Percentiles rank a stretch among this genome's conserved stretches.
phyloP scores from a whole-genome alignment of 2,797 vertebrate genomes.

The Anguilla pacifica region DNA sequence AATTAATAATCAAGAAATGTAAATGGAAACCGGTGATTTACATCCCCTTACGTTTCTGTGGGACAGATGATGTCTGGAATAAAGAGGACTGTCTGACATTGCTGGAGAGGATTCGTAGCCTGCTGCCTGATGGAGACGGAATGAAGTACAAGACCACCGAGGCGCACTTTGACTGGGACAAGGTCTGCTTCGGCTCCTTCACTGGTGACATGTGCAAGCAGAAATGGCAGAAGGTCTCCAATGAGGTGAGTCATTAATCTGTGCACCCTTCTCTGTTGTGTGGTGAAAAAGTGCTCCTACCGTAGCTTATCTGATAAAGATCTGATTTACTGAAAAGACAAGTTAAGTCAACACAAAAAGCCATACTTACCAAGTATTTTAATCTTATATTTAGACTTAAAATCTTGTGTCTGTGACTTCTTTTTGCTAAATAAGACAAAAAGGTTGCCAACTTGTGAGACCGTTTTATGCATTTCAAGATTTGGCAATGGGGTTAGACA shows the following conservation, averaged over 20 bases:
- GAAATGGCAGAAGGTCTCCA: slow-evolving; percentile 77
- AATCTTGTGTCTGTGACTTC: too few relatives aligned
- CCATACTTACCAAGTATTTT: too few relatives aligned
- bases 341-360: too few relatives aligned
- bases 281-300: neutral
- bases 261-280: neutral
- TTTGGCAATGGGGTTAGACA: too few relatives aligned
- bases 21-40: too few relatives aligned
- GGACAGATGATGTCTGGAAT: slow-evolving; percentile 71
- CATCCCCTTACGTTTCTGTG: too few relatives aligned
- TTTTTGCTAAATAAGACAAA: too few relatives aligned
- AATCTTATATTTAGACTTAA: too few relatives aligned
- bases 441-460: too few relatives aligned
- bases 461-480: too few relatives aligned
- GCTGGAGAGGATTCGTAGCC: slow-evolving; percentile 74
- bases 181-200: slow-evolving; percentile 72
- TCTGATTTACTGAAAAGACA: too few relatives aligned
- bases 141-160: slow-evolving; percentile 83
- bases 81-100: slow-evolving; percentile 75
- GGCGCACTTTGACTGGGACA: slow-evolving; percentile 81
- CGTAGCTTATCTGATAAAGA: neutral
- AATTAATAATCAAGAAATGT: too few relatives aligned
- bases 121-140: slow-evolving; percentile 68
- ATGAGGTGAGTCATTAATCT: slow-evolving; percentile 63
- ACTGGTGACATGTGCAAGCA: slow-evolving; percentile 74